Conservation (phyloP, 2,113 vertebrate genomes). For the Sinocyclocheilus anshuiensis region DNA sequence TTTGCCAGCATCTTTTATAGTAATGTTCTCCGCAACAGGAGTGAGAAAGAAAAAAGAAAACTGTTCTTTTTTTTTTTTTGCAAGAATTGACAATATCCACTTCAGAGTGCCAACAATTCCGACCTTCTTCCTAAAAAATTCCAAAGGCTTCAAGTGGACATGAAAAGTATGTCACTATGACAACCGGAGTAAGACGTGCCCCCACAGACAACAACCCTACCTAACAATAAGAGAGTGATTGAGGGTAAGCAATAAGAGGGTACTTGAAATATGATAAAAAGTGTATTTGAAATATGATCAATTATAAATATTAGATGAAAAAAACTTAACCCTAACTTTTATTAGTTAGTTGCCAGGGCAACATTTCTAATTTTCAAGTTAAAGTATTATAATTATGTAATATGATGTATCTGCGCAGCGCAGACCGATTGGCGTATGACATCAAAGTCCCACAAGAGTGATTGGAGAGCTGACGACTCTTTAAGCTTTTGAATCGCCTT, state of each 20-base stretch:
- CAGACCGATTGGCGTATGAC: too few species aligned
- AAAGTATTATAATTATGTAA: too few species aligned
- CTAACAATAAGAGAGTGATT: neutral
- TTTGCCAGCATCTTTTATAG: constrained; percentile 40
- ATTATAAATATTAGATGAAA: neutral
- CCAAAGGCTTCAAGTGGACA: neutral
- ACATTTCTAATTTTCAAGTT: too few species aligned
- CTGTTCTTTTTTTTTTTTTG: too few species aligned
- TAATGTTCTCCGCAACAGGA: constrained; percentile 35
- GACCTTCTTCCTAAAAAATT: neutral
- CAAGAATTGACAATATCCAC: neutral
- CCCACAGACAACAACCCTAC: neutral
- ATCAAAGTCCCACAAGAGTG: too few species aligned
- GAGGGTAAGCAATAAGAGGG: neutral
- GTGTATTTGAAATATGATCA: neutral
- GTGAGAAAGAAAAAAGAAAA: too few species aligned
- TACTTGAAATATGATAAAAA: neutral
- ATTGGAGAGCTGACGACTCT: too few species aligned
- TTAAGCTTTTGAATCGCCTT: too few species aligned
- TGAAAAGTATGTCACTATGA: constrained; percentile 10
- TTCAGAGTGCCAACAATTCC: neutral
- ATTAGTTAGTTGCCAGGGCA: too few species aligned
- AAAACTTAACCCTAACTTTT: neutral
- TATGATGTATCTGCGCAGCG: too few species aligned
- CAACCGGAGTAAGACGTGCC: neutral